Conservation (phyloP, 35 echinoderm and acorn worm species). For the Lytechinus pictus region DNA sequence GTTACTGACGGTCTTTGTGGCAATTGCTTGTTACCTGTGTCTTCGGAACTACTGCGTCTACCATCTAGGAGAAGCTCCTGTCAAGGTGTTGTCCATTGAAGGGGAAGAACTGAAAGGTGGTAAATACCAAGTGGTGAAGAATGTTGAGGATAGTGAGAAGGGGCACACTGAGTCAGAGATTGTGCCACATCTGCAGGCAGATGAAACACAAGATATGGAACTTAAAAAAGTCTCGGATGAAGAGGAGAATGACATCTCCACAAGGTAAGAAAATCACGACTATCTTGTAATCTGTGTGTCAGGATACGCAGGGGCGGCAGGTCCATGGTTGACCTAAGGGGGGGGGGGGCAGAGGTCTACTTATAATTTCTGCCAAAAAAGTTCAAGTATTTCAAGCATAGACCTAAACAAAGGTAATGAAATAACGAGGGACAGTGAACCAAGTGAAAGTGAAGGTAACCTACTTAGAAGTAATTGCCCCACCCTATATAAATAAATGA, state of each 20-base stretch:
- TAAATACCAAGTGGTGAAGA: neutral
- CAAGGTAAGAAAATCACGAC: neutral
- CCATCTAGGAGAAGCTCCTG: neutral
- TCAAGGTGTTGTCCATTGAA: constrained; percentile 9
- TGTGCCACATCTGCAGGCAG: neutral
- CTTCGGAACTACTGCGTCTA: neutral
- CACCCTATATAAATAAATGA: too few relatives aligned
- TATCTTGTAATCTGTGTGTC: too few relatives aligned
- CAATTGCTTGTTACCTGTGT: neutral
- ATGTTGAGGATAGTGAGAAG: neutral
- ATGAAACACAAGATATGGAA: neutral
- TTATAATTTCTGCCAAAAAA: too few relatives aligned
- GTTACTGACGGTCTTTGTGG: neutral
- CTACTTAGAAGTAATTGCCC: too few relatives aligned
- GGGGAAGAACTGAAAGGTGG: neutral
- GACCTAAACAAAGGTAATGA: too few relatives aligned
- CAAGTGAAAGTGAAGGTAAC: too few relatives aligned
- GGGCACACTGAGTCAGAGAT: neutral
- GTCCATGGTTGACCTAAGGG: too few relatives aligned
- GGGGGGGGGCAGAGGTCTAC: too few relatives aligned
- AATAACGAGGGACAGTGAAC: too few relatives aligned
- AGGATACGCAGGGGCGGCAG: too few relatives aligned
- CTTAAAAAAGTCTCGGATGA: neutral
- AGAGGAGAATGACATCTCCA: neutral
- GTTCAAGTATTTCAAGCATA: too few relatives aligned